These are phyloP conservation scores for Chymomyza fuscimana DNA, from an alignment of 2,888 invertebrate genomes.

Conservation along the genomic window DNA sequence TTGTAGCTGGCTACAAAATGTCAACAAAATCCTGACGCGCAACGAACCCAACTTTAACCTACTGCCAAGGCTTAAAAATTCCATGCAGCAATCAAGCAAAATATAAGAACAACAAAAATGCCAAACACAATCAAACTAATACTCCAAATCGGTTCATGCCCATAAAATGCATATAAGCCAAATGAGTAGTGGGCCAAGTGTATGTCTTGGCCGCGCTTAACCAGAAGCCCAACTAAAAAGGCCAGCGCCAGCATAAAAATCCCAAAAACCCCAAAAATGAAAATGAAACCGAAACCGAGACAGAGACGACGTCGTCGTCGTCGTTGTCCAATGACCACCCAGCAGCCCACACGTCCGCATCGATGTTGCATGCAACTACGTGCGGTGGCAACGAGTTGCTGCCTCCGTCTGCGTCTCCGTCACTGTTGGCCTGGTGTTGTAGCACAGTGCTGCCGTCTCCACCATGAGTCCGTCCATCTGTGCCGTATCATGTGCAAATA, in stretches of 20 bases:
- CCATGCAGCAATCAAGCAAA: conserved; percentile 29
- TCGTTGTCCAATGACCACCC: conserved; percentile 55
- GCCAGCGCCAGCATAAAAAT: background rate
- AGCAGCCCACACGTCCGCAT: conserved; percentile 23
- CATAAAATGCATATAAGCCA: conserved; percentile 62
- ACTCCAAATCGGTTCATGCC: conserved; percentile 32
- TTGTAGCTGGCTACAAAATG: background rate
- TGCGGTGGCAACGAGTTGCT: conserved; percentile 41
- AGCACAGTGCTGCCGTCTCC: background rate
- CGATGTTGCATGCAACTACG: conserved; percentile 41
- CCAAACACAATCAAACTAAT: conserved; percentile 1
- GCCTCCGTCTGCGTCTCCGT: too few species aligned
- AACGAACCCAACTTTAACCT: conserved; percentile 20
- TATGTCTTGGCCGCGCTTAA: conserved; percentile 38
- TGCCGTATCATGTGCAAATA: conserved; percentile 45
- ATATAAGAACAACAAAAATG: conserved; percentile 21
- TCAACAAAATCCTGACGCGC: background rate
- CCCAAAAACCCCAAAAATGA: conserved; percentile 23
- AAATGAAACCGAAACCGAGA: conserved; percentile 34
- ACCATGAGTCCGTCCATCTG: background rate
- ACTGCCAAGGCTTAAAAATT: conserved; percentile 41
- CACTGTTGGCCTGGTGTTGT: background rate
- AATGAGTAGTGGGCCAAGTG: conserved; percentile 28
- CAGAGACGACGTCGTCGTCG: conserved; percentile 28
- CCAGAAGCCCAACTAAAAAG: conserved; percentile 18